Percentiles rank a stretch among this genome's conserved stretches.
Evolutionary conservation across 2,888 invertebrate species (phyloP).

Genomic region (Eumerus sabulonum): DNA sequence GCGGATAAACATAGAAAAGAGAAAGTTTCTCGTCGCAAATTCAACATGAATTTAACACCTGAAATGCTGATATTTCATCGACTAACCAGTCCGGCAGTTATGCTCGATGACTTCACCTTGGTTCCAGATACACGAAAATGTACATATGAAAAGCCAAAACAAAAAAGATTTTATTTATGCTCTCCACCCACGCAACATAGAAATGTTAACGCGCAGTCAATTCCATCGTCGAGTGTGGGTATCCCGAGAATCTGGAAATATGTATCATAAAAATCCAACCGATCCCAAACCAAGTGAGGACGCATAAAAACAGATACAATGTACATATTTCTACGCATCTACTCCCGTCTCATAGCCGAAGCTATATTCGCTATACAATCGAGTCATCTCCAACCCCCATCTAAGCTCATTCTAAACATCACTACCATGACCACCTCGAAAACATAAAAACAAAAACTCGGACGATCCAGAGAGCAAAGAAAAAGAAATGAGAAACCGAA

Average conservation of each 20-base stretch:
- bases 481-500: slow-evolving; percentile 6
- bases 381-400: too few species aligned
- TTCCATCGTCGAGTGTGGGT: too few species aligned
- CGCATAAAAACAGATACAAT: too few species aligned
- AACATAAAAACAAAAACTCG: background rate
- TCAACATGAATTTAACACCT: slow-evolving; percentile 16
- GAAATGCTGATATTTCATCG: slow-evolving; percentile 2
- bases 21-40: slow-evolving; percentile 27
- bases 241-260: too few species aligned
- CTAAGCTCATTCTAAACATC: too few species aligned
- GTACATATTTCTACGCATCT: too few species aligned
- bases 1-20: slow-evolving; percentile 4
- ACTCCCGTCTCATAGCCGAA: too few species aligned
- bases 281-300: too few species aligned
- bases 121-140: slow-evolving; percentile 23
- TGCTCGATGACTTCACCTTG: slow-evolving; percentile 36
- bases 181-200: slow-evolving; percentile 47
- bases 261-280: too few species aligned
- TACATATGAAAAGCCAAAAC: background rate
- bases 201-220: too few species aligned
- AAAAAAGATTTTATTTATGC: slow-evolving; percentile 29
- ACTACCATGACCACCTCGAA: too few species aligned
- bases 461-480: background rate
- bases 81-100: slow-evolving; percentile 16
- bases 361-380: too few species aligned